A percentile compares a stretch with the other conserved stretches of the same genome.
Evolutionary conservation across 2,113 vertebrate species (phyloP).

Genomic region (Spea multiplicata): DNA sequence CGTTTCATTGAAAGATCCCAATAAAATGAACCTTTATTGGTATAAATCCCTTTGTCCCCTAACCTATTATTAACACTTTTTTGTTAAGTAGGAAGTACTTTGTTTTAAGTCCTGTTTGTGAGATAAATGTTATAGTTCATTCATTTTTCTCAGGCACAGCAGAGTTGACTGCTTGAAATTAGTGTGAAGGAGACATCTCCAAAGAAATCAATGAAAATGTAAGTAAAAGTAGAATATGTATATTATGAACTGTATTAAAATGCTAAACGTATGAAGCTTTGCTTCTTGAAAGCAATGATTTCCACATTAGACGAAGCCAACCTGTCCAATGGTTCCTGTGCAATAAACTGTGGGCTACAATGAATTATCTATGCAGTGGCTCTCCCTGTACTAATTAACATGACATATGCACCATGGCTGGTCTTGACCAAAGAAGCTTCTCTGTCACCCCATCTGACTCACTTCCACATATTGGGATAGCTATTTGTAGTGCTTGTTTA

Average conservation of each 20-base stretch:
- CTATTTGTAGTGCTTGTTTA: too few species aligned
- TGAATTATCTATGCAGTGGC: too few species aligned
- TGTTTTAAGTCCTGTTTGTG: neutral
- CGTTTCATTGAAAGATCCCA: slow-evolving; percentile 46
- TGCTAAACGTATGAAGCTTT: neutral
- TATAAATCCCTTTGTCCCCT: slow-evolving; percentile 37
- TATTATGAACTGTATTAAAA: neutral
- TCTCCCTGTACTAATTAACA: too few species aligned
- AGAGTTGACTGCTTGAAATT: neutral
- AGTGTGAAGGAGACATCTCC: neutral
- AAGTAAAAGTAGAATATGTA: neutral
- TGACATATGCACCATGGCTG: too few species aligned
- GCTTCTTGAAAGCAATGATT: too few species aligned
- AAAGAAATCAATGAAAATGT: neutral
- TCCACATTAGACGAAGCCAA: too few species aligned
- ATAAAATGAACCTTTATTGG: slow-evolving; percentile 49
- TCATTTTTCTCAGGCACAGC: neutral
- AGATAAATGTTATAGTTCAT: neutral
- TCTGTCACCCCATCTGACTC: too few species aligned
- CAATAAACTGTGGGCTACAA: too few species aligned
- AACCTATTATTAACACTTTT: slow-evolving; percentile 11
- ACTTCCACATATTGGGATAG: too few species aligned
- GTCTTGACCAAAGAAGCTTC: too few species aligned
- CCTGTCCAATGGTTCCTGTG: too few species aligned
- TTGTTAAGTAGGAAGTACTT: slow-evolving; percentile 40